phyloP scores from a whole-genome alignment of 2,113 vertebrate species.

The Cheirogaleus medius region DNA sequence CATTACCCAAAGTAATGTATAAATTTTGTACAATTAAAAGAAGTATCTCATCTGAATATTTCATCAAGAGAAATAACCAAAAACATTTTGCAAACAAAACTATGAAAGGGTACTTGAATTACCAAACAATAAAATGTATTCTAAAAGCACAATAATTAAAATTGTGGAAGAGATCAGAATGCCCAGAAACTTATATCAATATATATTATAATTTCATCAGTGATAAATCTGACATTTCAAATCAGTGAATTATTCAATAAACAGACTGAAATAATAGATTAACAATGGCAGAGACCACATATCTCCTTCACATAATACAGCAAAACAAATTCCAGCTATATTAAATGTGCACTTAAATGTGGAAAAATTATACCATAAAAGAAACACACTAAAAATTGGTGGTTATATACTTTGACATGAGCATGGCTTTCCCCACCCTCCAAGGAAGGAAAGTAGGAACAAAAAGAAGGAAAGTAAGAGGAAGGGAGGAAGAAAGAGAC shows the following conservation, averaged over 20 bases:
- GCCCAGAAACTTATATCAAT: background rate
- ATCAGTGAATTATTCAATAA: background rate
- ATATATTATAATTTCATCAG: background rate
- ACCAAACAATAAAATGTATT: background rate
- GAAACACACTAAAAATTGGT: background rate
- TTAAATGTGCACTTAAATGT: background rate
- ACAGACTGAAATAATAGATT: background rate
- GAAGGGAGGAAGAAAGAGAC: background rate
- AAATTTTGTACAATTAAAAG: background rate
- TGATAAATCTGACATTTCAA: background rate
- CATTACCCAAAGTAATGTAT: background rate
- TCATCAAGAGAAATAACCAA: constrained; percentile 15
- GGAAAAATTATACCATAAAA: background rate
- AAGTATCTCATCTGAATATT: background rate
- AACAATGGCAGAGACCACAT: background rate
- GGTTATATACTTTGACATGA: background rate
- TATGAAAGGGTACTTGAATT: background rate
- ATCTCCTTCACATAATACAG: background rate
- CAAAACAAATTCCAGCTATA: background rate
- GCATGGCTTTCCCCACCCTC: background rate
- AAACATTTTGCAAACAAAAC: background rate
- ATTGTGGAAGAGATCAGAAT: background rate
- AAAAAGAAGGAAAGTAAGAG: background rate
- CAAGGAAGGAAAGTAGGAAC: background rate
- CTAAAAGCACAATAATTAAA: background rate